phyloP scores from a whole-genome alignment of 2,888 invertebrate genomes.

The Nebria brevicollis region DNA sequence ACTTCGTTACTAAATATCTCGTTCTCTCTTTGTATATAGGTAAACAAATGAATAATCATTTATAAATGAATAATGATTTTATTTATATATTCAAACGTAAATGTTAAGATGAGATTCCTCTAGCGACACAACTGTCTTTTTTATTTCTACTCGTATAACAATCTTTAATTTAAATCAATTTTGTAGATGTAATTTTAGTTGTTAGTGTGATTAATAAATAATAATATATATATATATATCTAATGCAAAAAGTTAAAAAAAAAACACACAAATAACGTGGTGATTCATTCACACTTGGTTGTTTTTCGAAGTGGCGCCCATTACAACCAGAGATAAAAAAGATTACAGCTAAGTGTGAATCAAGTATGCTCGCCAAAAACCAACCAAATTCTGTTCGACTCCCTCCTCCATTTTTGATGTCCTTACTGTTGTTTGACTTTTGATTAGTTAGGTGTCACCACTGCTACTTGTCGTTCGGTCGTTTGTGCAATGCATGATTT shows the following conservation, averaged over 20 bases:
- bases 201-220: not conserved
- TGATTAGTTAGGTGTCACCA: too few species aligned
- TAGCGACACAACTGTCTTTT: not conserved
- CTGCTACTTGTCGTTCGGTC: too few species aligned
- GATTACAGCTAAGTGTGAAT: too few species aligned
- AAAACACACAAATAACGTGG: too few species aligned
- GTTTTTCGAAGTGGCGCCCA: too few species aligned
- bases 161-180: slow-evolving; percentile 7
- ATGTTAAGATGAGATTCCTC: slow-evolving; percentile 23
- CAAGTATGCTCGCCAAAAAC: too few species aligned
- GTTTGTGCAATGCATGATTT: too few species aligned
- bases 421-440: too few species aligned
- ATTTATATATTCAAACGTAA: slow-evolving; percentile 25
- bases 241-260: not conserved
- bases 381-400: too few species aligned
- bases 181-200: not conserved
- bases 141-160: slow-evolving; percentile 3
- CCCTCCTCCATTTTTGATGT: too few species aligned
- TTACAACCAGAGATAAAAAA: too few species aligned
- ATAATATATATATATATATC: not conserved
- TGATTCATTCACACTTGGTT: too few species aligned
- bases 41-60: slow-evolving; percentile 18
- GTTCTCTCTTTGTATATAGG: slow-evolving; percentile 10
- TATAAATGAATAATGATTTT: slow-evolving; percentile 23
- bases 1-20: slow-evolving; percentile 2